Conservation (phyloP, 1,140 invertebrate species). For the Ceratina calcarata region DNA sequence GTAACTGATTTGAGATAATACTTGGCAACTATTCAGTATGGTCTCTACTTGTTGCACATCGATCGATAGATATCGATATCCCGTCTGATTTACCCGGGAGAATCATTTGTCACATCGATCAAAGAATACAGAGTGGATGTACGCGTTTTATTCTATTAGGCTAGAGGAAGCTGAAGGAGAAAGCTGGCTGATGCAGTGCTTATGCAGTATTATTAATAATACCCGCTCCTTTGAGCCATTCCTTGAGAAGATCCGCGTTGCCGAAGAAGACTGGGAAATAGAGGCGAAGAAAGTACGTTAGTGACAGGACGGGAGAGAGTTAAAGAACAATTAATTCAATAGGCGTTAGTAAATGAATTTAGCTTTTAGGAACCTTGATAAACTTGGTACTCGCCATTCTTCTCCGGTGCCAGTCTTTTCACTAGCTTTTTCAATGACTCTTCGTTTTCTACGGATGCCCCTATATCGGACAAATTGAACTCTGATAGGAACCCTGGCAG, state of each 20-base stretch:
- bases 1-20: too few relatives aligned
- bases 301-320: slow-evolving; percentile 29
- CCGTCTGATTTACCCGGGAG: background rate
- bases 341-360: slow-evolving; percentile 59
- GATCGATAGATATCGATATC: slow-evolving; percentile 7
- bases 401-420: slow-evolving; percentile 76
- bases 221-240: slow-evolving; percentile 78
- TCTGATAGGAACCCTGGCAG: slow-evolving; percentile 75
- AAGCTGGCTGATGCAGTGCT: slow-evolving; percentile 29
- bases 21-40: background rate
- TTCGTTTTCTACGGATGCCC: slow-evolving; percentile 74
- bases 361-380: slow-evolving; percentile 73
- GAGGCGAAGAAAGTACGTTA: slow-evolving; percentile 52
- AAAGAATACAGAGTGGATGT: background rate
- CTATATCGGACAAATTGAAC: slow-evolving; percentile 72
- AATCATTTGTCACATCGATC: slow-evolving; percentile 3
- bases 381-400: slow-evolving; percentile 79
- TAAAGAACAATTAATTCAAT: slow-evolving; percentile 1
- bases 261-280: slow-evolving; percentile 75
- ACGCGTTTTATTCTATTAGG: slow-evolving; percentile 19
- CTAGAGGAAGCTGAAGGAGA: slow-evolving; percentile 35
- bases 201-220: slow-evolving; percentile 65
- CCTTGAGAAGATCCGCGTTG: slow-evolving; percentile 75
- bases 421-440: slow-evolving; percentile 74
- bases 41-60: background rate